Conservation (phyloP, 2,797 vertebrate genomes). For the Cebuella pygmaea region DNA sequence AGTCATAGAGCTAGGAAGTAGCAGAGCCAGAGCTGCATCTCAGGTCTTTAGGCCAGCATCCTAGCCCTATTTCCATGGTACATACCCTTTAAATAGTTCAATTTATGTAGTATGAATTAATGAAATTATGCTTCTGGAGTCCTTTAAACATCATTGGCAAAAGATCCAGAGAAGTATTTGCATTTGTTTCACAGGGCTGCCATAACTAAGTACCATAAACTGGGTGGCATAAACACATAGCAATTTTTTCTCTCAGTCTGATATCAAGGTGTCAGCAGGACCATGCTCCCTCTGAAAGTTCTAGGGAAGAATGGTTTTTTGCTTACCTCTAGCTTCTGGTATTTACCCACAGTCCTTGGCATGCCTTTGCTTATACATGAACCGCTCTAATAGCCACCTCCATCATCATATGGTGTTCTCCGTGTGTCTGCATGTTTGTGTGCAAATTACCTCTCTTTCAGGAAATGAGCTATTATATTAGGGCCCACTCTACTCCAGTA, state of each 20-base stretch:
- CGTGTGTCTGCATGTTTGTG: background rate
- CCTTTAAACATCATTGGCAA: background rate
- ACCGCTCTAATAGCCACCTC: background rate
- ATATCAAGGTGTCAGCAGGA: slow-evolving; percentile 36
- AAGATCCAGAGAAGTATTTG: background rate
- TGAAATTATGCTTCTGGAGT: background rate
- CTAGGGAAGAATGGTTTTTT: background rate
- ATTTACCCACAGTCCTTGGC: background rate
- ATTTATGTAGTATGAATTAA: background rate
- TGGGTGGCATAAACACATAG: background rate
- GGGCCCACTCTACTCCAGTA: background rate
- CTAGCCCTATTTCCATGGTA: background rate
- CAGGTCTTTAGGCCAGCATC: background rate
- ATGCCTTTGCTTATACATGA: background rate
- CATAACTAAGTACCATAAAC: background rate
- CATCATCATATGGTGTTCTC: background rate
- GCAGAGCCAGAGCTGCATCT: background rate
- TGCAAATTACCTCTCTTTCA: background rate
- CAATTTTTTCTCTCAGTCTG: background rate
- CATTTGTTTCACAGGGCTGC: background rate
- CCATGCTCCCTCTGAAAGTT: background rate
- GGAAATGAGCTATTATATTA: background rate
- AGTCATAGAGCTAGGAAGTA: background rate
- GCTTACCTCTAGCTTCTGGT: background rate
- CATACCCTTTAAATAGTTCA: background rate